Base-by-base conservation (phyloP, 2,888 invertebrate species). In the Hyppa rectilinea region DNA sequence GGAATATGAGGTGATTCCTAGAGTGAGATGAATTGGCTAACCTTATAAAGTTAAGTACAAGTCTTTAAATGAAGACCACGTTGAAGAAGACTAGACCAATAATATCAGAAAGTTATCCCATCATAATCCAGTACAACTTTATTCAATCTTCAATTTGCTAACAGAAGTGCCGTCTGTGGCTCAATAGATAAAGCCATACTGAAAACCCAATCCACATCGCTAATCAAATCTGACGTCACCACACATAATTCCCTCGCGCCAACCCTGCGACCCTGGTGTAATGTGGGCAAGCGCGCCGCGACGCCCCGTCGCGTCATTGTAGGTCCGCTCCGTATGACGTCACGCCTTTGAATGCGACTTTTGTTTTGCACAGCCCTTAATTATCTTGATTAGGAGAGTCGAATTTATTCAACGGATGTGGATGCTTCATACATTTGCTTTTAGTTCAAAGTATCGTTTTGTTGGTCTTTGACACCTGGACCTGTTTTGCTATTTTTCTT, bases 321-420 rank as follows among this genome's bases (percentile, higher is more conserved):
- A 84, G 80, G 85, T 87, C 82, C 86, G 77, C 90, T 79, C 88
- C 77, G 85, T 86, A 80, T 87, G 89, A 90, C 89, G 86, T 87
- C 90, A 90, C 89, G 87, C 91, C 90, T 92, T 92, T 92, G 89
- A 89, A 85, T 84, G 81, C 83, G 85, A 87, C 90, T 91, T 90
- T 91, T 93, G 92, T 93, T 92, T 92, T 83, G 90, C 87, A 85
- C 90, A 88, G 85, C 89, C 90, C 93, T 92, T 93, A 92, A 94
- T 94, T 94, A 94, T 92, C 89, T 91, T 92, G 91, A 94, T 93
- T 93, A 90, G 86, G 84, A 87, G 81, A 86, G 86, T 87, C 81
- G 79, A 85, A 88, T 87, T 83, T 85, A 66, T 77, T 76, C 65
- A 74, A 65, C 60, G 70, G 34, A 75, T 59, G 29, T 38, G 52